phyloP scores from a whole-genome alignment of 2,888 invertebrate species.

The Bombyx huttoni region DNA sequence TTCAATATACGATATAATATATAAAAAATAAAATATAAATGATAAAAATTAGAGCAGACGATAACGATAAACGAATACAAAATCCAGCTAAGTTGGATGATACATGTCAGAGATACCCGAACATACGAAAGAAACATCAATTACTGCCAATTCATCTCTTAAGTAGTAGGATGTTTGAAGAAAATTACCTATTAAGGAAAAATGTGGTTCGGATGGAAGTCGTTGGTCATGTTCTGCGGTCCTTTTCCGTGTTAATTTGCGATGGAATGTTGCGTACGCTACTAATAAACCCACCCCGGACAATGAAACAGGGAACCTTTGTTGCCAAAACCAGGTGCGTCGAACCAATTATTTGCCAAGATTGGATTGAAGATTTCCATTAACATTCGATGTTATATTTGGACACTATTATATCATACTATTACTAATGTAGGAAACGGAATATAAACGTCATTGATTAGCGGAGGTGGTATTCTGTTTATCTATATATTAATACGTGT shows the following conservation, averaged over 20 bases:
- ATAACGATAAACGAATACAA: neutral
- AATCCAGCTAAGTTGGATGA: constrained; percentile 16
- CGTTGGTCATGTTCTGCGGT: constrained; percentile 32
- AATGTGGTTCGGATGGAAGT: constrained; percentile 19
- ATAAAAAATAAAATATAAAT: too few relatives aligned
- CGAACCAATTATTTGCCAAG: constrained; percentile 39
- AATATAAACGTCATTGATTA: neutral
- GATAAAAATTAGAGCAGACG: neutral
- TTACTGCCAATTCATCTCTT: constrained; percentile 41
- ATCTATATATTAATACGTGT: too few relatives aligned
- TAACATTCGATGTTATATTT: constrained; percentile 28
- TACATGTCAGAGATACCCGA: constrained; percentile 24
- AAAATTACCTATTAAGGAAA: constrained; percentile 43
- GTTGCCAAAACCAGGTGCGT: constrained; percentile 35
- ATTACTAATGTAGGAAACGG: neutral
- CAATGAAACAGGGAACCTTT: constrained; percentile 38
- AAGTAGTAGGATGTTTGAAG: constrained; percentile 32
- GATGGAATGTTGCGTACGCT: constrained; percentile 35
- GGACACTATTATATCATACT: constrained; percentile 1
- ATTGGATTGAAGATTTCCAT: constrained; percentile 40
- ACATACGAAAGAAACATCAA: constrained; percentile 30
- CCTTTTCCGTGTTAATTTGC: constrained; percentile 39
- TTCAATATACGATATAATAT: too few relatives aligned
- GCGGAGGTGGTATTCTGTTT: neutral
- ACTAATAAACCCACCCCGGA: constrained; percentile 41